Evolutionary conservation across 2,113 vertebrate species (phyloP).

Genomic region (Thymallus thymallus): DNA sequence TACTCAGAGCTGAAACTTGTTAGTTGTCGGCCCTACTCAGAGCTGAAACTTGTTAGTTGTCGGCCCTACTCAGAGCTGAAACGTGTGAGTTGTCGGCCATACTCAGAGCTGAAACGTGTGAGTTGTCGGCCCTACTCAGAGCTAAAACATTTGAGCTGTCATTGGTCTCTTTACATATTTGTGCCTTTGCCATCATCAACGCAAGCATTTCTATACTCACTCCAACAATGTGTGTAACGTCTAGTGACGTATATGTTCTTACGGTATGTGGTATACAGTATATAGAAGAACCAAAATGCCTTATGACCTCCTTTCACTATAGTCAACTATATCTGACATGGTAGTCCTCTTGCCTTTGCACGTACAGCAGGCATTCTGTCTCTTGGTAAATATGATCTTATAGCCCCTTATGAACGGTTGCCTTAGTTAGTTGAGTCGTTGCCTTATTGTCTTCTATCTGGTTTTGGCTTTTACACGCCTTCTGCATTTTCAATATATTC

Average conservation of each 20-base stretch:
- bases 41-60: too few species aligned
- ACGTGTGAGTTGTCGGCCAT: too few species aligned
- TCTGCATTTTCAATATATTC: background rate
- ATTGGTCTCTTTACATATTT: conserved; percentile 4
- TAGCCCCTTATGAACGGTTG: background rate
- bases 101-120: too few species aligned
- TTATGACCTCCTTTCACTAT: background rate
- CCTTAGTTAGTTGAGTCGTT: background rate
- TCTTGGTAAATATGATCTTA: too few species aligned
- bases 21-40: too few species aligned
- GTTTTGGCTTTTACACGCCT: background rate
- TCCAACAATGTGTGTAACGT: too few species aligned
- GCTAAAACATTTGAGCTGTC: too few species aligned
- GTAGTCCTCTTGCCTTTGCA: background rate
- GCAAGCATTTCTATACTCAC: background rate
- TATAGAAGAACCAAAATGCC: background rate
- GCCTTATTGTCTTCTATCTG: background rate
- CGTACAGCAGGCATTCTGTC: background rate
- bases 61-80: too few species aligned
- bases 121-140: too few species aligned
- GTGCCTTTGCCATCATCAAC: conserved; percentile 37
- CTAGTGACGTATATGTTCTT: background rate
- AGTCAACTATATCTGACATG: background rate
- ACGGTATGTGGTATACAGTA: background rate
- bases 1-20: too few species aligned